A percentile compares a stretch with the other conserved stretches of the same genome.
Conservation (phyloP, 2,113 vertebrate genomes). For the Himantopus leucocephalus region DNA sequence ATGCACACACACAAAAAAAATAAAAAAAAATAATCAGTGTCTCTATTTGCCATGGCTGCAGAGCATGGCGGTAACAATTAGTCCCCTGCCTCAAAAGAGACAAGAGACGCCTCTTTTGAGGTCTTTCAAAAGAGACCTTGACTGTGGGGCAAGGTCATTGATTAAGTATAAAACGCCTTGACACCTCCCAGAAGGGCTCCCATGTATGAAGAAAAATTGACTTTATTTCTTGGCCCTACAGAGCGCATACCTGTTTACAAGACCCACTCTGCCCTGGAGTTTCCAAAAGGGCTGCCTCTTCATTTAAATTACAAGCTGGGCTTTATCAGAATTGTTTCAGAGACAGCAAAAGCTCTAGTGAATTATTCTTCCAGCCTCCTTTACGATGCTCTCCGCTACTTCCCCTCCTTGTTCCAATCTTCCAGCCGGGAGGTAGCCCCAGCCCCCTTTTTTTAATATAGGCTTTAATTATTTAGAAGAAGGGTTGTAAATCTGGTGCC, state of each 20-base stretch:
- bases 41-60: neutral
- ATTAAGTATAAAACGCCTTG: neutral
- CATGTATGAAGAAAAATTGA: neutral
- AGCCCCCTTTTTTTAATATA: conserved; percentile 24
- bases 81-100: neutral
- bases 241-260: neutral
- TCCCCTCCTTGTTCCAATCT: conserved; percentile 20
- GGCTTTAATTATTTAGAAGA: conserved; percentile 60
- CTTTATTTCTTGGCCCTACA: neutral
- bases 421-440: conserved; percentile 51
- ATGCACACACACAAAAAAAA: neutral
- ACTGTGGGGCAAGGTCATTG: neutral
- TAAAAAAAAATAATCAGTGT: neutral
- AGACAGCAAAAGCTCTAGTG: neutral
- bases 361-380: neutral
- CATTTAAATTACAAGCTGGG: neutral
- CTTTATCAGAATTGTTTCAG: neutral
- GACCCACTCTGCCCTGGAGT: neutral
- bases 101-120: neutral
- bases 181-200: neutral
- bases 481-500: conserved; percentile 40
- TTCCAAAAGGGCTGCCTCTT: neutral
- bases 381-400: neutral
- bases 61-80: neutral
- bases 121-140: neutral